These are phyloP conservation scores for Cotesia chilonis DNA, from an alignment of 1,140 invertebrate species.

Conservation along the genomic window DNA sequence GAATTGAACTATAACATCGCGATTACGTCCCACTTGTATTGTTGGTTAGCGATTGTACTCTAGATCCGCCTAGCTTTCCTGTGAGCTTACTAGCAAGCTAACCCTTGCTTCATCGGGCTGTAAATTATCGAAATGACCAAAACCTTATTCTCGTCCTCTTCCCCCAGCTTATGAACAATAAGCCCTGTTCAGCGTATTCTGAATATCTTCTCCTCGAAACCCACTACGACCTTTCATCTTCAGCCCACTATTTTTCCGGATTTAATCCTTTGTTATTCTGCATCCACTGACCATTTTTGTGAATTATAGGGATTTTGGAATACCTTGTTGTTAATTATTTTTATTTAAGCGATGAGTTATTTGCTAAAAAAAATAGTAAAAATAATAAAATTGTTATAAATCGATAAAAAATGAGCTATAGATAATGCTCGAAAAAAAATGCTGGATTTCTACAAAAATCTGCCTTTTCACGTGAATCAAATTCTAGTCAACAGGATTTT, in stretches of 20 bases:
- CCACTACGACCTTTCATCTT: constrained; percentile 3
- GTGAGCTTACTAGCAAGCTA: too few relatives aligned
- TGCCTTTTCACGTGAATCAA: too few relatives aligned
- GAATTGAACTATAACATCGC: constrained; percentile 16
- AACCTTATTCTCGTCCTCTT: constrained; percentile 17
- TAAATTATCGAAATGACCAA: constrained; percentile 34
- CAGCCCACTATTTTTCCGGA: not conserved
- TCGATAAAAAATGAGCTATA: too few relatives aligned
- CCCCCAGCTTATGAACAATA: constrained; percentile 23
- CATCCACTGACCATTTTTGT: not conserved
- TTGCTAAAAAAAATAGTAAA: too few relatives aligned
- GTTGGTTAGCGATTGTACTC: constrained; percentile 33
- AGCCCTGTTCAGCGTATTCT: not conserved
- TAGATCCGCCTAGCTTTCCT: constrained; percentile 22
- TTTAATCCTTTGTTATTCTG: not conserved
- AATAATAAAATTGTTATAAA: too few relatives aligned
- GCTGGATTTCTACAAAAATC: too few relatives aligned
- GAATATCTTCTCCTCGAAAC: constrained; percentile 27
- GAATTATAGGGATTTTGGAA: too few relatives aligned
- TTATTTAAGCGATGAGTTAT: too few relatives aligned
- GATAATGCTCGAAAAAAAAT: too few relatives aligned
- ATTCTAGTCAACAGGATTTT: too few relatives aligned
- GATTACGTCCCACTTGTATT: constrained; percentile 26
- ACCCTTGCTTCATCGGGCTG: constrained; percentile 20
- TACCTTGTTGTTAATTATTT: too few relatives aligned